Percentiles rank a stretch among this genome's conserved stretches.
phyloP scores from a whole-genome alignment of 2,888 invertebrate species.

The Synergus gifuensis region DNA sequence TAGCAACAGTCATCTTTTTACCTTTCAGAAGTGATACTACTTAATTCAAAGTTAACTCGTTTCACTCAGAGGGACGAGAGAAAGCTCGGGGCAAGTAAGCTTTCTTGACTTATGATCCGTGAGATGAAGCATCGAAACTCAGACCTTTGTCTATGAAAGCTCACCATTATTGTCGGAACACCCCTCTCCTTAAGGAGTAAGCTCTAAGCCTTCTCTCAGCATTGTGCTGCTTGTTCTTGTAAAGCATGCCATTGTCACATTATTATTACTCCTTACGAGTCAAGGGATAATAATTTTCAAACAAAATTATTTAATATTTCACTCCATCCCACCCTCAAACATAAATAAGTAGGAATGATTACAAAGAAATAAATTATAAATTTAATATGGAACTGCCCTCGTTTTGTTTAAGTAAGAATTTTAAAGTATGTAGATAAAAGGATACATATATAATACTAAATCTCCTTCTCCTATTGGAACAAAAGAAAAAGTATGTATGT shows the following conservation, averaged over 20 bases:
- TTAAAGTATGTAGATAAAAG: too few relatives aligned
- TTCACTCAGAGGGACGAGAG: slow-evolving; percentile 42
- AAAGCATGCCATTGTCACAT: slow-evolving; percentile 30
- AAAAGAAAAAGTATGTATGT: too few relatives aligned
- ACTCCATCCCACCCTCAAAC: neutral
- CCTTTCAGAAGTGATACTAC: neutral
- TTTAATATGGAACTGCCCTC: too few relatives aligned
- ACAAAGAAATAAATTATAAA: too few relatives aligned
- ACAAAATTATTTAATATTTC: slow-evolving; percentile 1
- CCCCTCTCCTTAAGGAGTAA: slow-evolving; percentile 27
- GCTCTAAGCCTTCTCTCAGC: slow-evolving; percentile 19
- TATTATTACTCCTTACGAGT: neutral
- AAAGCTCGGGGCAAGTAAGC: slow-evolving; percentile 49
- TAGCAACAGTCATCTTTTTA: slow-evolving; percentile 7
- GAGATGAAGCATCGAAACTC: slow-evolving; percentile 46
- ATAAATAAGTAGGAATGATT: too few relatives aligned
- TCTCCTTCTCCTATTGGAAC: too few relatives aligned
- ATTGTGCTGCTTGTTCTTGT: slow-evolving; percentile 37
- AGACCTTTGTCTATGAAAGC: slow-evolving; percentile 46
- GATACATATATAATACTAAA: too few relatives aligned
- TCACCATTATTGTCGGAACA: slow-evolving; percentile 40
- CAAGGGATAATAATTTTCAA: neutral
- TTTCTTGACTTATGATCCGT: slow-evolving; percentile 55
- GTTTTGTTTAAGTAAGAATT: too few relatives aligned
- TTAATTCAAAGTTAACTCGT: slow-evolving; percentile 35